These are phyloP conservation scores for Antechinus flavipes DNA, from an alignment of 2,113 vertebrate species.

Conservation along the genomic window DNA sequence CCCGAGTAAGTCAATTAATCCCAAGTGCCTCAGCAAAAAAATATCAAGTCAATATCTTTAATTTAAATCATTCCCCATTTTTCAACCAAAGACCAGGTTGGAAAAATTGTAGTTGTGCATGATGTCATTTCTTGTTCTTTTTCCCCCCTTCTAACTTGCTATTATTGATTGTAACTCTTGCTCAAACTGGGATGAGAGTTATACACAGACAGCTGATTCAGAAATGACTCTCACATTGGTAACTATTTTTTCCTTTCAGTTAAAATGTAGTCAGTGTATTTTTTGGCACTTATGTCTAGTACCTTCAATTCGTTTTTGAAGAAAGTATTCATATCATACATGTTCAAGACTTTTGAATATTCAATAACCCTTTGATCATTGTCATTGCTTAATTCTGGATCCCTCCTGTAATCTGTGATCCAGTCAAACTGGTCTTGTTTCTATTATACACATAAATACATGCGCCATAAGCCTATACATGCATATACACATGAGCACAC, in stretches of 20 bases:
- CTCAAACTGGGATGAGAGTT: background rate
- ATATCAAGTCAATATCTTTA: background rate
- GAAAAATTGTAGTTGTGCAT: background rate
- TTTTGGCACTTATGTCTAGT: background rate
- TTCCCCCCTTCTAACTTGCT: background rate
- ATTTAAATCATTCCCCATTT: background rate
- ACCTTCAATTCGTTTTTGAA: background rate
- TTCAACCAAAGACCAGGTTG: background rate
- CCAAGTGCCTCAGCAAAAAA: too few species aligned
- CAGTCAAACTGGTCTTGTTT: background rate
- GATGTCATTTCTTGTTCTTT: background rate
- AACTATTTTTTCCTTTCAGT: background rate
- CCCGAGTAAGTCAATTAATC: too few species aligned
- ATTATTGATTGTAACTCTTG: background rate
- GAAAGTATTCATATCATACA: background rate
- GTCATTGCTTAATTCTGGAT: background rate
- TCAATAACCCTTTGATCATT: background rate
- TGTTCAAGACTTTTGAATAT: background rate
- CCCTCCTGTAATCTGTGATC: background rate
- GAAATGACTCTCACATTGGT: background rate
- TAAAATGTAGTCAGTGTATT: background rate
- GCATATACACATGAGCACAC: too few species aligned
- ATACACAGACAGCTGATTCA: background rate
- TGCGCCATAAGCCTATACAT: too few species aligned
- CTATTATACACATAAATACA: background rate